Evolutionary conservation across 2,797 vertebrate species (phyloP).

Genomic region (Rhynchonycteris naso): DNA sequence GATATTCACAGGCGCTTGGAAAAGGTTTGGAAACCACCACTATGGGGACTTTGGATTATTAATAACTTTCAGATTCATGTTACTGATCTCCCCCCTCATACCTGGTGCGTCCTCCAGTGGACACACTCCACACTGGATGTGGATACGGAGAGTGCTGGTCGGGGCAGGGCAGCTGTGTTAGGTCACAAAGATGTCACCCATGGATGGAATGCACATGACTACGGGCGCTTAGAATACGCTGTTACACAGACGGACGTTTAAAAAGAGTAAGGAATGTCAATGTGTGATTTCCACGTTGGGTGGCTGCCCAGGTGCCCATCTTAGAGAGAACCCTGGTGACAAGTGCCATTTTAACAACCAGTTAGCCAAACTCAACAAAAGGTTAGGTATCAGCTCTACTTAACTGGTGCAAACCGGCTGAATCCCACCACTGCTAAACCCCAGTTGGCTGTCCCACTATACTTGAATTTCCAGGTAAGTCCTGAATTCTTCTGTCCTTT

Average conservation of each 20-base stretch:
- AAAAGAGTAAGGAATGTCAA: no score
- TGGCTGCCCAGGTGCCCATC: no score
- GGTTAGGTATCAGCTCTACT: no score
- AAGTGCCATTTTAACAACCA: no score
- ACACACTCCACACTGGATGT: not conserved
- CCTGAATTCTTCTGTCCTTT: not conserved
- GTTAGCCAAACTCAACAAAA: no score
- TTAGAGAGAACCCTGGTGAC: no score
- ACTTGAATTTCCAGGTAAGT: not conserved
- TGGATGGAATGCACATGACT: not conserved
- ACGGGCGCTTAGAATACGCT: no score
- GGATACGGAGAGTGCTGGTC: fast-evolving
- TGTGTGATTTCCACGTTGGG: no score
- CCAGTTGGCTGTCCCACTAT: not conserved
- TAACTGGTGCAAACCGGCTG: no score
- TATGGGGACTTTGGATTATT: not conserved
- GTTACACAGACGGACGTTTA: no score
- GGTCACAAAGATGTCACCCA: not conserved
- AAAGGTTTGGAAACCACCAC: not conserved
- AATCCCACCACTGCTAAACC: not conserved
- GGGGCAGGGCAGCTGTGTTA: not conserved
- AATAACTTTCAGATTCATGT: not conserved
- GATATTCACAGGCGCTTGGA: not conserved
- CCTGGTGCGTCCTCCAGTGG: not conserved
- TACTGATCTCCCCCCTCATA: not conserved